Base-by-base conservation (phyloP, 2,888 invertebrate genomes). In the Zygothrica quintamaculata region DNA sequence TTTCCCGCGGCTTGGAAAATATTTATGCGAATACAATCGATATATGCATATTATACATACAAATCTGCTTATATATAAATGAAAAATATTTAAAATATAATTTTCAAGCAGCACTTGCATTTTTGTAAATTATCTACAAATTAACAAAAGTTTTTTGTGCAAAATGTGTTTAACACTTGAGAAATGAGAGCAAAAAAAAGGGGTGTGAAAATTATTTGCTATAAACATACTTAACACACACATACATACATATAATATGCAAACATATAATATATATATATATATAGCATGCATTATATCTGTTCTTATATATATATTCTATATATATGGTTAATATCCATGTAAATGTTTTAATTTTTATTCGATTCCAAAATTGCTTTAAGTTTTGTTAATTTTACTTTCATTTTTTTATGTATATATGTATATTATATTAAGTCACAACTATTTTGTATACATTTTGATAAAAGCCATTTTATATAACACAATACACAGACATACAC, bases 401-500 rank as follows among this genome's bases (percentile, higher is more conserved):
- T 61, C 39, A 56, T 61, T 34, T 74, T 34, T 74, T 25, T 15
- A 61, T 71, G 70, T 69, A 74, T 52, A 71, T 74, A 74, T 71
- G 39, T 74, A 51, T 53, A 42, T 50, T 74, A 9, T 18, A 15
- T 74, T 73, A 70, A 74, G 56, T 68, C 52, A 74, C 56, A 70
- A 70, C 34, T 68, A 68, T 52, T 70, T 70, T 70, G 61, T 74
- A 68, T 44, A 70, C 69, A 70, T 68, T 70, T 74, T 70, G n/a
- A 39, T 70, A 68, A 68, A 67, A 68, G 70, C 74, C 70, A 70
- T 70, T 73, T 70, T 73, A 73, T 59, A 73, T 50, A 72, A 36
- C 18, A 22, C 18, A 22, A 22, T 29, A 51, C 42, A 48, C 13
- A 50, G n/a, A 48, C 48, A 29, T n/a, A 29, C 29, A 29, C 29